These are phyloP conservation scores for Perizoma affinitatum DNA, from an alignment of 2,888 invertebrate genomes.

Conservation along the genomic window DNA sequence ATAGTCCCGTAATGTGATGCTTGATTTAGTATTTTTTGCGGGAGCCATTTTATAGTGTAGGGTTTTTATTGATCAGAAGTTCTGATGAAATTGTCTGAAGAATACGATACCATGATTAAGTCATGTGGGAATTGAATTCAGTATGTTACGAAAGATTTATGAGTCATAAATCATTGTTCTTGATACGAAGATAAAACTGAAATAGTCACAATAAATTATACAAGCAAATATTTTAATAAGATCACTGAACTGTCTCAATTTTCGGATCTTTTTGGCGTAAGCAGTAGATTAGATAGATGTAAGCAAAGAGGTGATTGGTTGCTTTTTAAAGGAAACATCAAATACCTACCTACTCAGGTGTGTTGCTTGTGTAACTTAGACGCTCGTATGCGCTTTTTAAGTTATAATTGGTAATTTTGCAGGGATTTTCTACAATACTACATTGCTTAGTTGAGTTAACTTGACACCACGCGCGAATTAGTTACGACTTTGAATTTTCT, in stretches of 20 bases:
- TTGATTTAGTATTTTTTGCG: too few relatives aligned
- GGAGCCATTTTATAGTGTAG: too few relatives aligned
- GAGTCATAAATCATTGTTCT: too few relatives aligned
- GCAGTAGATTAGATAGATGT: slow-evolving; percentile 7
- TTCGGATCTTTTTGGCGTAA: background rate
- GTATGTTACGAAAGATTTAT: too few relatives aligned
- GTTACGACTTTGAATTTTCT: background rate
- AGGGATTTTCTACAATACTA: slow-evolving; percentile 9
- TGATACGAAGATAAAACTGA: too few relatives aligned
- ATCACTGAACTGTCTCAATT: too few relatives aligned
- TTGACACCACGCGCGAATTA: background rate
- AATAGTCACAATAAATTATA: too few relatives aligned
- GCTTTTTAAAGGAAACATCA: slow-evolving; percentile 5
- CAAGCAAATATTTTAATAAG: too few relatives aligned
- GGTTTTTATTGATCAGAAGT: too few relatives aligned
- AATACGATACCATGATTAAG: background rate
- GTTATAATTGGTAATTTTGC: slow-evolving; percentile 21
- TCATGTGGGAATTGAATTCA: background rate
- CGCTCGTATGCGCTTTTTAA: slow-evolving; percentile 13
- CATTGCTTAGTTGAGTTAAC: background rate
- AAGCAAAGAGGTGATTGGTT: slow-evolving; percentile 11
- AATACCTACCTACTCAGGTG: slow-evolving; percentile 2
- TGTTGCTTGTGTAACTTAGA: slow-evolving; percentile 10
- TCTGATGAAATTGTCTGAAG: too few relatives aligned
- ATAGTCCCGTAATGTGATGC: too few relatives aligned